Base-by-base conservation (phyloP, 1,140 invertebrate species). In the Drosophila sp. region DNA sequence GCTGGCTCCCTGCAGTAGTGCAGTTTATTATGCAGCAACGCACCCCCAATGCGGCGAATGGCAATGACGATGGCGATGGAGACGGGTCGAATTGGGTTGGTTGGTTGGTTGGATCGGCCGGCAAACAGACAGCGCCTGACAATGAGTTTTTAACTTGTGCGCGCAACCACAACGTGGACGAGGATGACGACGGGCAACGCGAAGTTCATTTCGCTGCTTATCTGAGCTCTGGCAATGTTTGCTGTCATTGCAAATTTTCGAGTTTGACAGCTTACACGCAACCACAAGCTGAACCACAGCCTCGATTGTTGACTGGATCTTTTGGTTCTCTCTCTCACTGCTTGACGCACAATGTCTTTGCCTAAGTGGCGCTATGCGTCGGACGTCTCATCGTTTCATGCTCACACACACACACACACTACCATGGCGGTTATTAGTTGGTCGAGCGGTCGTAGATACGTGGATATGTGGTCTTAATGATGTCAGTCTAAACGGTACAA, bases 181-280 rank as follows among this genome's bases (percentile, higher is more conserved):
- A 30, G 38, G 56, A 41, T 32, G 63, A 32, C n/a, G 64, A 50
- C 7, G 44, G 23, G 44, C 23, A 50, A 50, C 44, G 55, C 80
- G 60, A 57, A 70, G 81, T 72, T 80, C 77, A 80, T 78, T 80
- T 77, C 55, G 82, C 82, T 75, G 81, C 72, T 83, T 85, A 85
- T 82, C 79, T 82, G 79, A 55, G 66, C 82, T 70, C 82, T 72
- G 82, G 79, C 87, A 90, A 90, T 90, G 87, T 90, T 90, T 90
- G 87, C 87, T 90, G 87, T 90, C 87, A 90, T 90, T 90, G 87
- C 87, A 90, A 90, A 90, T 90, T 90, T 90, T 90, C 80, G 80
- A 90, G 83, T 87, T 90, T 90, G 87, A 90, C 87, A 90, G 87
- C 87, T 90, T 90, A 90, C 87, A 90, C 30, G 61, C 72, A 56